Evolutionary conservation across 2,888 invertebrate genomes (phyloP), one percentile per base, ranked within the genome.

Genomic region (Cantharis lateralis): DNA sequence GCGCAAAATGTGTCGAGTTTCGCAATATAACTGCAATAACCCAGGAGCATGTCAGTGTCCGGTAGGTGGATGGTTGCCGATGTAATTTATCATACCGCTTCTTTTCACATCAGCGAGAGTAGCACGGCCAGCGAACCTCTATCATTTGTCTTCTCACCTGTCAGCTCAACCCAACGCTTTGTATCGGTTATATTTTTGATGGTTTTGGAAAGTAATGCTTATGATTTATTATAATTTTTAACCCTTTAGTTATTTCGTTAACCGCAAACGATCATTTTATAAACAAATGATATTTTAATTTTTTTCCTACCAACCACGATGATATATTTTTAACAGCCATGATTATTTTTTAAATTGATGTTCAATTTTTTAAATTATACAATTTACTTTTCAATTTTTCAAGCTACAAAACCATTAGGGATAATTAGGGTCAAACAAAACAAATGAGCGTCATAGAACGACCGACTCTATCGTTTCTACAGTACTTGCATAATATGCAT

Each of bases 81-180:
- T 82, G 84, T 84, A 85, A 86, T 86, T 86, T 86, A 86, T 86
- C 86, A 86, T 86, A 85, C 82, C 79, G 83, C 83, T 85, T 86
- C 86, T 82, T 83, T 86, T 86, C 84, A 85, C 83, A 84, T 84
- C 83, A 80, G 78, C 81, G 79, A 78, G 81, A 81, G 81, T 80
- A 81, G 81, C 80, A 78, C 81, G 81, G 82, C 81, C 81, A 81
- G 81, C 82, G 78, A 78, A 80, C 79, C 83, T 85, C 77, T 82
- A 86, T 87, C 87, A 87, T 87, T 87, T 86, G 87, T 87, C 87
- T 87, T 87, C 85, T 85, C 85, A 87, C 87, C 87, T 87, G 87
- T 87, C 87, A 87, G 84, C 82, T 84, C 82, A 83, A 81, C 75
- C 83, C 84, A 82, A 80, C 85, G 86, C 86, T 87, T 86, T 86